Base-by-base conservation (phyloP, 92 coral and sea anemone genomes). In the Montipora capitata region DNA sequence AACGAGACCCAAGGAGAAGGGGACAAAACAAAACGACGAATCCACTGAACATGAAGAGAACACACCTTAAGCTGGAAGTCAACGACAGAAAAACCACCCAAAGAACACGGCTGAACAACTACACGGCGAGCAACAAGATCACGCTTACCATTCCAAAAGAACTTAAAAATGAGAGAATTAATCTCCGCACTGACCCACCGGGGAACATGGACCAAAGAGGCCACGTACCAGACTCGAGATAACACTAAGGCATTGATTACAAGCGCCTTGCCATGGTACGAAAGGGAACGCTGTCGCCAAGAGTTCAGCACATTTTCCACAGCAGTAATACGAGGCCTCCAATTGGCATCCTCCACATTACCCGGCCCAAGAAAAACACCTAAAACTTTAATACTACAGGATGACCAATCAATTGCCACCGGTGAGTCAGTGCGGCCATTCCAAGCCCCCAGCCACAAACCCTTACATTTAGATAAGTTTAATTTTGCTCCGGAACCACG, bases 371-470 rank as follows among this genome's bases (percentile, higher is more conserved):
- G 14, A 57, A 58, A 77, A 7, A 77, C 68, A 13, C 70, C 70
- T 5, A 77, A 13, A 5, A 42, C 27, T 0, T 78, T 15, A 3
- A 78, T 7, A 12, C 16, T 78, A 4, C 0, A 5, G 3, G 72
- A 63, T 0, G 71, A 15, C 83, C 83, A 62, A 0, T 6, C 27
- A 5, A 78, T 6, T 0, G 13, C 40, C 2, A 78, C 61, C 16
- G 83, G 83, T 10, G 70, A 0, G 5, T 41, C 72, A 5, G 13
- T 16, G 18, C 86, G 59, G 5, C 38, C 48, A 10, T 42, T 17
- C 86, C 86, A 67, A 0, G 63, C 10, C 3, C 78, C 86, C 1
- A 81, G 78, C 86, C 76, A 68, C 5, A 86, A 72, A 15, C 84
- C 90, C 49, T 86, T 48, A n/a, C 71, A 68, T 13, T 86, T 86